Percentiles rank a stretch among this genome's conserved stretches.
phyloP scores from a whole-genome alignment of 2,888 invertebrate genomes.

The Asteroscopus sphinx region DNA sequence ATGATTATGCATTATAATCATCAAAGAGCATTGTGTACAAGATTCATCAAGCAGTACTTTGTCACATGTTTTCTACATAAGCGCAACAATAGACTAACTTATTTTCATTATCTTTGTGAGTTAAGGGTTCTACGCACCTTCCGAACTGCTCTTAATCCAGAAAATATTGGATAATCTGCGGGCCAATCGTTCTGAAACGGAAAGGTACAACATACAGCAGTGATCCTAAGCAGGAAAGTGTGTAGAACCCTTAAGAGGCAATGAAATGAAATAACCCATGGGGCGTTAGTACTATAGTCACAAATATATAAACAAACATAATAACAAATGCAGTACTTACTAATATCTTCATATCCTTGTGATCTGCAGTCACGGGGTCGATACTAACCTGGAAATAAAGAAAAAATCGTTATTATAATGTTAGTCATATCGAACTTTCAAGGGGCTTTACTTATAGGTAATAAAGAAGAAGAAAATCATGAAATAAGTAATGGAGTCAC shows the following conservation, averaged over 20 bases:
- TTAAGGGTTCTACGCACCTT: constrained; percentile 7
- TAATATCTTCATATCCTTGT: constrained; percentile 89
- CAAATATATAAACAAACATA: constrained; percentile 76
- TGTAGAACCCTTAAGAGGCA: constrained; percentile 7
- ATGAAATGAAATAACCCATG: constrained; percentile 23
- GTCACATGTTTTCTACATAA: constrained; percentile 55
- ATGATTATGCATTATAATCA: no score
- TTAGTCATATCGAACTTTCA: no score
- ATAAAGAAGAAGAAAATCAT: background rate
- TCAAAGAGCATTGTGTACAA: constrained; percentile 4
- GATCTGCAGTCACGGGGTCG: constrained; percentile 86
- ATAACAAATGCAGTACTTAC: constrained; percentile 83
- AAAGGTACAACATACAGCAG: background rate
- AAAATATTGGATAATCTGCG: background rate
- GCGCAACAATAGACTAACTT: constrained; percentile 56
- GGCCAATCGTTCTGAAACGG: background rate
- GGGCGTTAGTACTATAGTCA: constrained; percentile 50
- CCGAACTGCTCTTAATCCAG: background rate
- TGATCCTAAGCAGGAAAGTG: background rate
- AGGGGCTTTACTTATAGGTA: no score
- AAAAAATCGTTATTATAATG: constrained; percentile 9
- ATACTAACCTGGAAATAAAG: constrained; percentile 85
- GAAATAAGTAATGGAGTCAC: no score
- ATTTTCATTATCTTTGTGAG: constrained; percentile 5
- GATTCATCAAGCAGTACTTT: constrained; percentile 40